phyloP scores from a whole-genome alignment of 2,888 invertebrate species.

The Sylvicola cinctus region DNA sequence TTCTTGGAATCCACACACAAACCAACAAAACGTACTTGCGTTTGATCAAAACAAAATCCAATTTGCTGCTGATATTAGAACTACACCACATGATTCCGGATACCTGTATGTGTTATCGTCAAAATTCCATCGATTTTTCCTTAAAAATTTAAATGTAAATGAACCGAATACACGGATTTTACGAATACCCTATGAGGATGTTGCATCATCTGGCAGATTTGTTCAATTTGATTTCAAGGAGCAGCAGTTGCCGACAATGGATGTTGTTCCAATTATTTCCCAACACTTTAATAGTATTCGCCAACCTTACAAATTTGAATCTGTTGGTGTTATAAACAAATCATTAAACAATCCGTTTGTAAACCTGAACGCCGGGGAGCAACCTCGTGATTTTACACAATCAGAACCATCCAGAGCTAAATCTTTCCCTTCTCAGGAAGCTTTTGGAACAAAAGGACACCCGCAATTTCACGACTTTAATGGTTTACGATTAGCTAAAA shows the following conservation, averaged over 20 bases:
- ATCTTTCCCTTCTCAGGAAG: not conserved
- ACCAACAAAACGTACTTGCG: conserved; percentile 46
- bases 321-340: conserved; percentile 15
- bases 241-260: too few species aligned
- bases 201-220: not conserved
- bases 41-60: conserved; percentile 51
- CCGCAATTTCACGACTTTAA: conserved; percentile 6
- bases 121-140: conserved; percentile 63
- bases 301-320: conserved; percentile 16
- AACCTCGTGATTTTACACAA: conserved; percentile 8
- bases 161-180: conserved; percentile 58
- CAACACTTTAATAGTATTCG: conserved; percentile 14
- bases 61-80: conserved; percentile 56
- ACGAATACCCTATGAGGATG: conserved; percentile 24
- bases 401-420: not conserved
- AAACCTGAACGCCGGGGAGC: conserved; percentile 20
- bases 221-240: not conserved
- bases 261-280: not conserved
- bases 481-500: conserved; percentile 6
- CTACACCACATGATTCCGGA: conserved; percentile 43
- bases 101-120: conserved; percentile 54
- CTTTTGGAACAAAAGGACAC: not conserved
- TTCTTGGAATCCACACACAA: conserved; percentile 54
- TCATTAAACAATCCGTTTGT: conserved; percentile 19
- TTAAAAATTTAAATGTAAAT: conserved; percentile 38